Evolutionary conservation across 2,113 vertebrate genomes (phyloP).

Genomic region (Andinoacara biseriatus): DNA sequence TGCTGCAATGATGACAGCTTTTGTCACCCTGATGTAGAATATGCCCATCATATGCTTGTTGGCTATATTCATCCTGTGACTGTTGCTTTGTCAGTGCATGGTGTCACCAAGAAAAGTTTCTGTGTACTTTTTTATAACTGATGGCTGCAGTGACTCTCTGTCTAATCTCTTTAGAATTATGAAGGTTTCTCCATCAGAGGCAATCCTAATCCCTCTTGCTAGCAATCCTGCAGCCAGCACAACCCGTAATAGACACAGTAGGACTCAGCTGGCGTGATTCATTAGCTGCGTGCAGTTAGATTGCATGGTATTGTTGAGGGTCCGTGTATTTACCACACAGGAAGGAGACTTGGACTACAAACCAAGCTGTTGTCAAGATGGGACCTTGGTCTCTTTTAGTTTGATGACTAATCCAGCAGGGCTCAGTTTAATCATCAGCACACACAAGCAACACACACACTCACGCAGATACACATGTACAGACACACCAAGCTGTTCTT

Average conservation of each 20-base stretch:
- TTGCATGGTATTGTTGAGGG: constrained; percentile 52
- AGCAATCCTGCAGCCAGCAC: constrained; percentile 44
- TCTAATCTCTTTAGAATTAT: constrained; percentile 63
- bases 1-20: not conserved
- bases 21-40: not conserved
- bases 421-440: constrained; percentile 62
- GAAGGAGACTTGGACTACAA: constrained; percentile 53
- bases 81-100: not conserved
- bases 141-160: constrained; percentile 39
- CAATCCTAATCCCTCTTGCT: constrained; percentile 56
- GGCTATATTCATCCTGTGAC: constrained; percentile 12
- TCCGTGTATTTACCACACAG: constrained; percentile 61
- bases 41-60: not conserved
- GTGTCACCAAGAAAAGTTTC: constrained; percentile 28
- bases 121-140: constrained; percentile 32
- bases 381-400: constrained; percentile 69
- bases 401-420: constrained; percentile 74
- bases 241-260: constrained; percentile 21
- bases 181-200: constrained; percentile 50
- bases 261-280: constrained; percentile 65
- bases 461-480: constrained; percentile 8
- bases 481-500: constrained; percentile 42
- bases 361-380: constrained; percentile 74
- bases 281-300: constrained; percentile 59
- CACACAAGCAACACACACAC: constrained; percentile 43